Evolutionary conservation across 2,888 invertebrate species (phyloP).

Genomic region (Byasa hedistus): DNA sequence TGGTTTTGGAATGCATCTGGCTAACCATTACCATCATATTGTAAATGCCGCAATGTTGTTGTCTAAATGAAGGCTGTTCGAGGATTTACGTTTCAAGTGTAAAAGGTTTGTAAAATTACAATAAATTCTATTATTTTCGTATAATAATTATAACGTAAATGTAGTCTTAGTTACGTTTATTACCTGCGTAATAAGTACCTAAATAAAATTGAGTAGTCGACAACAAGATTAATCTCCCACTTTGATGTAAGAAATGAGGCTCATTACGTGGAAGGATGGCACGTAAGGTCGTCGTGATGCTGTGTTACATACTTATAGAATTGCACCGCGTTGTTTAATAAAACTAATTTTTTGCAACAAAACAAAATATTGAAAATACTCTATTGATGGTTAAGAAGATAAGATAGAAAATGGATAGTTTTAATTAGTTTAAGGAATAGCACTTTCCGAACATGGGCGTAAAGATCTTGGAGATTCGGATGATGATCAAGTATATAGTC

Average conservation of each 20-base stretch:
- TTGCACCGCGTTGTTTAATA: neutral
- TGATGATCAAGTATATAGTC: too few species aligned
- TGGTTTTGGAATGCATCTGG: too few species aligned
- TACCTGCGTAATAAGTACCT: neutral
- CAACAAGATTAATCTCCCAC: slow-evolving; percentile 16
- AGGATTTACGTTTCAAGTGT: too few species aligned
- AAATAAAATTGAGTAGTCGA: slow-evolving; percentile 3
- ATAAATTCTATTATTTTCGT: neutral
- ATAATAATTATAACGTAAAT: neutral
- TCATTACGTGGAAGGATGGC: slow-evolving; percentile 15
- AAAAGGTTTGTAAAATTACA: too few species aligned
- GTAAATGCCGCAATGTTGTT: too few species aligned
- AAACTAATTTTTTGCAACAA: neutral
- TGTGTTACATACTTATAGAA: neutral
- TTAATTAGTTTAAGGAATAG: too few species aligned
- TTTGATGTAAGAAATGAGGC: slow-evolving; percentile 19
- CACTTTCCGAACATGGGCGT: too few species aligned
- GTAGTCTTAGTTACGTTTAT: neutral
- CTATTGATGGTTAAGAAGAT: neutral
- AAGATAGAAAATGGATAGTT: too few species aligned
- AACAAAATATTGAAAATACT: neutral
- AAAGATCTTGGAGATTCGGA: too few species aligned
- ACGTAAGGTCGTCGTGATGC: neutral
- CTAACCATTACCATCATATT: too few species aligned
- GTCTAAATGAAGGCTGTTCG: too few species aligned